Conservation (phyloP, 2,888 invertebrate species). For the Caenorhabditis panamensis region DNA sequence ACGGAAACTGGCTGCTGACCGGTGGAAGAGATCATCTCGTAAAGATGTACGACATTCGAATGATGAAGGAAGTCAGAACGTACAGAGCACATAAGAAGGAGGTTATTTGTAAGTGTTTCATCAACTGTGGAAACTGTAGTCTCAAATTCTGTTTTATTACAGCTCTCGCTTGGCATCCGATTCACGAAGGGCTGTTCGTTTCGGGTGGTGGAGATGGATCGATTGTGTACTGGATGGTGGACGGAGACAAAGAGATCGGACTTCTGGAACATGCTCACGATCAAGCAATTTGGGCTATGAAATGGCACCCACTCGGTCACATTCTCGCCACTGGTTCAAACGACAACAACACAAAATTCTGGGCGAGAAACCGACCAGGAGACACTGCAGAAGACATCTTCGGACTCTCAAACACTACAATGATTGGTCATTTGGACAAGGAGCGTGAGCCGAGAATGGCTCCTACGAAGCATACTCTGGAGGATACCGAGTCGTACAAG, state of each 20-base stretch:
- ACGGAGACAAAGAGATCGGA: conserved; percentile 90
- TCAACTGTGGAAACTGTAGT: too few relatives aligned
- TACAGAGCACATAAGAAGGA: conserved; percentile 99
- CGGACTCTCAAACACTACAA: conserved; percentile 83
- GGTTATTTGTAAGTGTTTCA: conserved; percentile 84
- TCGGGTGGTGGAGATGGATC: conserved; percentile 99
- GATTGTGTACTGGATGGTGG: conserved; percentile 97
- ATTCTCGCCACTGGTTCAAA: conserved; percentile 98
- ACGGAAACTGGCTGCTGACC: conserved; percentile 93
- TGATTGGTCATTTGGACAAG: conserved; percentile 72
- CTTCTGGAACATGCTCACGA: conserved; percentile 99
- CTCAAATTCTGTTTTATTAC: too few relatives aligned
- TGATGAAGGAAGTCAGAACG: conserved; percentile 95
- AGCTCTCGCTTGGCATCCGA: conserved; percentile 94
- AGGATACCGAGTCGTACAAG: conserved; percentile 34
- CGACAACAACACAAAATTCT: conserved; percentile 97
- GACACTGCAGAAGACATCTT: conserved; percentile 97
- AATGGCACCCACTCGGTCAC: conserved; percentile 99
- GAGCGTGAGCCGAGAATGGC: conserved; percentile 66
- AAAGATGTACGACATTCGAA: conserved; percentile 97
- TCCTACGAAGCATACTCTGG: conserved; percentile 33
- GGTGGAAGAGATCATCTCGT: conserved; percentile 84
- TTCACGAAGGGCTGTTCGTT: conserved; percentile 96
- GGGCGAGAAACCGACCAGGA: conserved; percentile 98
- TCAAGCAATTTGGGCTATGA: conserved; percentile 92